These are phyloP conservation scores for Stegana nigrithorax DNA, from an alignment of 2,888 invertebrate genomes.

Conservation along the genomic window DNA sequence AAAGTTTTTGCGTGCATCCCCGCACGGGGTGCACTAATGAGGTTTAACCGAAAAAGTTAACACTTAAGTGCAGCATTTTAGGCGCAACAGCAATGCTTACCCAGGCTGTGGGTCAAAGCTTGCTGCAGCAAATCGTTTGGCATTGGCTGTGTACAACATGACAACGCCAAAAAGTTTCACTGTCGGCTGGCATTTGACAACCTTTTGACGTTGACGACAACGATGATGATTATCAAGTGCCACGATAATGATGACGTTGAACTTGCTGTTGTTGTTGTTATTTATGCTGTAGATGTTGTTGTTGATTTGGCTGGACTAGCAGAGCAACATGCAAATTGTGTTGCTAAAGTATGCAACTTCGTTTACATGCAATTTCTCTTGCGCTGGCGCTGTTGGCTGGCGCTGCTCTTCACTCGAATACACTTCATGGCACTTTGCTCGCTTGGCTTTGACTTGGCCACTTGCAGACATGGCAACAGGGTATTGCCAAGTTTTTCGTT, in stretches of 20 bases:
- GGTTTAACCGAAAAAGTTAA: conserved; percentile 38
- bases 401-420: too few relatives aligned
- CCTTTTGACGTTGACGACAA: conserved; percentile 2
- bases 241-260: too few relatives aligned
- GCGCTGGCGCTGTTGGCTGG: not conserved
- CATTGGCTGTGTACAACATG: too few relatives aligned
- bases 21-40: conserved; percentile 23
- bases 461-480: not conserved
- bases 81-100: conserved; percentile 5
- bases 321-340: not conserved
- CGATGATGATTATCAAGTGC: too few relatives aligned
- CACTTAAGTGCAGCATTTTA: conserved; percentile 31
- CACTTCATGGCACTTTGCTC: too few relatives aligned
- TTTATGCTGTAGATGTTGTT: too few relatives aligned
- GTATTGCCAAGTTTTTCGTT: conserved; percentile 4
- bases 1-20: conserved; percentile 28
- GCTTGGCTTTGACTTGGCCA: too few relatives aligned
- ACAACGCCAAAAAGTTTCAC: conserved; percentile 9
- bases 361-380: too few relatives aligned
- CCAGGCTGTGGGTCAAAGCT: too few relatives aligned
- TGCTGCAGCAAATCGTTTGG: too few relatives aligned
- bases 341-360: not conserved
- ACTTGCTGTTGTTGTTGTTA: too few relatives aligned
- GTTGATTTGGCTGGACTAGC: not conserved
- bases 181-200: not conserved